phyloP scores from a whole-genome alignment of 2,888 invertebrate species.

The Cylindroiulus punctatus region DNA sequence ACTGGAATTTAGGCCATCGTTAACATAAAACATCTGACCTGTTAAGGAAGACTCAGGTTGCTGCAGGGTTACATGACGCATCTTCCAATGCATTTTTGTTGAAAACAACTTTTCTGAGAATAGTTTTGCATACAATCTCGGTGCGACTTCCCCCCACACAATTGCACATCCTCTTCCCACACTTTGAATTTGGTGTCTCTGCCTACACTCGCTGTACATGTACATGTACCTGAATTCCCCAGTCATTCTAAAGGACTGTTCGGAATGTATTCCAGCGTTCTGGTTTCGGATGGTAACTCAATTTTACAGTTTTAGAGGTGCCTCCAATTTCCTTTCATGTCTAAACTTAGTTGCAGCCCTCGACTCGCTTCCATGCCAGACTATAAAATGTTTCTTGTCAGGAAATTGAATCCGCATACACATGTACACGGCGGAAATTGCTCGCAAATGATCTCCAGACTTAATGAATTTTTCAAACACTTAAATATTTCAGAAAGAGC shows the following conservation, averaged over 20 bases:
- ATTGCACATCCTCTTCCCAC: neutral
- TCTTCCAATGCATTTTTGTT: neutral
- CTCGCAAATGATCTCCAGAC: neutral
- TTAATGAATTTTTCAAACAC: neutral
- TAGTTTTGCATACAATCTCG: neutral
- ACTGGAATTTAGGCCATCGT: neutral
- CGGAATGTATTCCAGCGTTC: neutral
- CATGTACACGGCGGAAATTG: neutral
- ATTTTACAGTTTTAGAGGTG: neutral
- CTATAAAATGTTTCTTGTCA: neutral
- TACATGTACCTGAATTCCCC: neutral
- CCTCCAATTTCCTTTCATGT: neutral
- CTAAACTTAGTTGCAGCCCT: neutral
- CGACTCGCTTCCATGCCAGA: neutral
- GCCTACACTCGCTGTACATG: neutral
- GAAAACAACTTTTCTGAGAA: conserved; percentile 1
- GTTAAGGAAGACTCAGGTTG: neutral
- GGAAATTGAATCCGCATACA: neutral
- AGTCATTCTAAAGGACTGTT: neutral
- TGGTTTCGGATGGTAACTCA: neutral
- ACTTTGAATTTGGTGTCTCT: neutral
- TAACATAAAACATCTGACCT: neutral
- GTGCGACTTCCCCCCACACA: conserved; percentile 2
- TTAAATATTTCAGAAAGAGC: no score
- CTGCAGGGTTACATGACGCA: neutral